Conservation (phyloP, 1,140 invertebrate species). For the Aphaenogaster rudis region DNA sequence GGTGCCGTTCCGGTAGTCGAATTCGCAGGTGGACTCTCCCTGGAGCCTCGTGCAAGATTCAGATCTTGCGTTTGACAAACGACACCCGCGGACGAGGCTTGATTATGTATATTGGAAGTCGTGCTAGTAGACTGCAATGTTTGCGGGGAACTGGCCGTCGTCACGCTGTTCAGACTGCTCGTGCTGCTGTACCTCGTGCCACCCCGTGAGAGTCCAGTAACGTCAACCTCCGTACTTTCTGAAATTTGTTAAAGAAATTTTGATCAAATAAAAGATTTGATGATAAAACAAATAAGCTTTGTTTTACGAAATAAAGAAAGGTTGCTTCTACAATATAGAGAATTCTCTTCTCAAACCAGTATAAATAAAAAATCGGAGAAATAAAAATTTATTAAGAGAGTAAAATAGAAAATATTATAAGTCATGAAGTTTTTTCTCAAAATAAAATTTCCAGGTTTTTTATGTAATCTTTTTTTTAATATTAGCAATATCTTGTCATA, state of each 20-base stretch:
- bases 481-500: too few relatives aligned
- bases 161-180: slow-evolving; percentile 84
- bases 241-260: slow-evolving; percentile 65
- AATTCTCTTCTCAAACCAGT: neutral
- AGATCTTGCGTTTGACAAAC: slow-evolving; percentile 85
- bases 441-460: neutral
- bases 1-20: slow-evolving; percentile 82
- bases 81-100: slow-evolving; percentile 82
- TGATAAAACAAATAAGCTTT: neutral
- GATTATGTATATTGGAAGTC: slow-evolving; percentile 82
- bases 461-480: neutral
- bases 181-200: slow-evolving; percentile 86
- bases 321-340: neutral
- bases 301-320: neutral
- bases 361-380: neutral
- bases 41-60: slow-evolving; percentile 83
- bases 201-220: slow-evolving; percentile 81
- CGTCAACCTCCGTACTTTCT: slow-evolving; percentile 84
- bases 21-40: slow-evolving; percentile 84
- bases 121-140: slow-evolving; percentile 70
- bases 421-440: neutral
- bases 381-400: neutral
- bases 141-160: slow-evolving; percentile 79
- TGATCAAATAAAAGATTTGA: neutral
- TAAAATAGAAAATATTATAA: neutral